A percentile compares a stretch with the other conserved stretches of the same genome.
Evolutionary conservation across 2,113 vertebrate species (phyloP).

Genomic region (Caranx melampygus): DNA sequence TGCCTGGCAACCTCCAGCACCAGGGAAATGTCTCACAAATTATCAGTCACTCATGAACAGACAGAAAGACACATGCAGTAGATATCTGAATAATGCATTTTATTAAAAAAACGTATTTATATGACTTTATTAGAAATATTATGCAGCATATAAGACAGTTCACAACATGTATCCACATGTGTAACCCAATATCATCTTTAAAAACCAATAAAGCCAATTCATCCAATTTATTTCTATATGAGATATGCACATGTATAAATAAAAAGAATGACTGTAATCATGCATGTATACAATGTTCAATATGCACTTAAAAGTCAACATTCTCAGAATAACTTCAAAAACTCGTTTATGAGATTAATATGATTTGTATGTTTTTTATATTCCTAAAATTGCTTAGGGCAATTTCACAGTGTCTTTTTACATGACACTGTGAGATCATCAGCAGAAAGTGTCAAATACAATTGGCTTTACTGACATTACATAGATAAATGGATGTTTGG

Average conservation of each 20-base stretch:
- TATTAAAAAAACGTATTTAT: not conserved
- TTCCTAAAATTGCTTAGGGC: not conserved
- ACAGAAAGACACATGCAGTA: not conserved
- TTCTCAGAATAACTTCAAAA: conserved; percentile 18
- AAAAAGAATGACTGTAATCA: conserved; percentile 12
- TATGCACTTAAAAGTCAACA: conserved; percentile 28
- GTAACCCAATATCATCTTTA: not conserved
- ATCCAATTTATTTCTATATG: not conserved
- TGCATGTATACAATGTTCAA: conserved; percentile 5
- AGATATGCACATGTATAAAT: conserved; percentile 20
- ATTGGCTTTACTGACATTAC: not conserved
- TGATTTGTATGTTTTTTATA: conserved; percentile 7
- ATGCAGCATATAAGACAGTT: not conserved
- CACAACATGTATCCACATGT: not conserved
- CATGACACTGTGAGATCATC: not conserved
- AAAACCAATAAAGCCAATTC: conserved; percentile 2
- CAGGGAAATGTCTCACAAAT: not conserved
- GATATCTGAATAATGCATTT: not conserved
- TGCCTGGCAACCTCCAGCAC: conserved; percentile 5
- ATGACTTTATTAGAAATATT: not conserved
- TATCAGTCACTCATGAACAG: too few species aligned
- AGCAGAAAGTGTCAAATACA: conserved; percentile 6
- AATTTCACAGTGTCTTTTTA: not conserved
- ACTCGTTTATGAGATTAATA: not conserved
- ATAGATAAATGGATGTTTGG: not conserved